Evolutionary conservation across 2,797 vertebrate species (phyloP).

Genomic region (Lutjanus argentimaculatus): DNA sequence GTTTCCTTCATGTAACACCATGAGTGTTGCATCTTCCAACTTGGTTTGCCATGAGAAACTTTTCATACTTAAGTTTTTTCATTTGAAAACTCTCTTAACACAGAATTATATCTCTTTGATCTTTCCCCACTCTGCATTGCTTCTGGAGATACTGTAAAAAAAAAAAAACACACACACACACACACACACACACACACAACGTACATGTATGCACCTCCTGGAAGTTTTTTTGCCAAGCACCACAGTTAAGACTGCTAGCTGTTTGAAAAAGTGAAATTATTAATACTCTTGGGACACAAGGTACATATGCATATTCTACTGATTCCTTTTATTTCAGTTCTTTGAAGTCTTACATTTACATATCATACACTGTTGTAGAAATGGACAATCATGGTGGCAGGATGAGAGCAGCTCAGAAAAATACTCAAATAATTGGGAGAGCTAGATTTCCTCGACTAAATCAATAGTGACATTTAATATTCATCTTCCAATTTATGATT

Average conservation of each 20-base stretch:
- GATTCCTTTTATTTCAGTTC: conserved; percentile 35
- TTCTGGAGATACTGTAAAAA: conserved; percentile 26
- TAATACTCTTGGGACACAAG: conserved; percentile 47
- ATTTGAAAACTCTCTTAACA: conserved; percentile 17
- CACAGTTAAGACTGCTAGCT: conserved; percentile 21
- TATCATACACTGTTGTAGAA: conserved; percentile 42
- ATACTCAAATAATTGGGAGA: conserved; percentile 38
- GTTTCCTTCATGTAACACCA: background rate
- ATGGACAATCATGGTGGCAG: conserved; percentile 7
- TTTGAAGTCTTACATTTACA: conserved; percentile 74
- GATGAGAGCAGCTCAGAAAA: conserved; percentile 30
- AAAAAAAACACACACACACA: no score
- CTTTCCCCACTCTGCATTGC: conserved; percentile 16
- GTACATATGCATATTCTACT: conserved; percentile 52
- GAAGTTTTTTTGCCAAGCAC: conserved; percentile 26
- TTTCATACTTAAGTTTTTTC: conserved; percentile 5
- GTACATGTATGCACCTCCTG: conserved; percentile 23
- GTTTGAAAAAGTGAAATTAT: conserved; percentile 52
- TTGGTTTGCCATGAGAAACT: background rate
- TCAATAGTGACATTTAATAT: conserved; percentile 72
- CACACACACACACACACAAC: conserved; percentile 14
- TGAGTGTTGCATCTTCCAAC: background rate
- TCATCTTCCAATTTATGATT: conserved; percentile 54
- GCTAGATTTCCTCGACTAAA: conserved; percentile 42
- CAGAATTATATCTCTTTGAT: conserved; percentile 31